Conservation (phyloP, 2,888 invertebrate genomes). For the Scaptomyza reducta region DNA sequence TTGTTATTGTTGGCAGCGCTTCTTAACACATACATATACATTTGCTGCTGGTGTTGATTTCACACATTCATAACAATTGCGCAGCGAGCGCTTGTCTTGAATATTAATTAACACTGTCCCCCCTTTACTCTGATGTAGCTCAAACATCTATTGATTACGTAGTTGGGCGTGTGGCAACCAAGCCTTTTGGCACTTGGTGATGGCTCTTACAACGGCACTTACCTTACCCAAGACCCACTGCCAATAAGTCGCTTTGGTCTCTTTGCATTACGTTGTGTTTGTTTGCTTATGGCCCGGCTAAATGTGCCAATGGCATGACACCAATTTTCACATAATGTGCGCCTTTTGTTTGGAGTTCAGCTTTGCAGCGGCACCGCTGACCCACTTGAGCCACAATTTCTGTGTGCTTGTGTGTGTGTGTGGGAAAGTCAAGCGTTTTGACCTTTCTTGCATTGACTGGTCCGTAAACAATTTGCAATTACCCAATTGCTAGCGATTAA, state of each 20-base stretch:
- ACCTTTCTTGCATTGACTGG: conserved; percentile 58
- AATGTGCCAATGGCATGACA: conserved; percentile 82
- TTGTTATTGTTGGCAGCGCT: conserved; percentile 41
- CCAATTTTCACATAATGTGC: conserved; percentile 66
- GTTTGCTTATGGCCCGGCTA: conserved; percentile 60
- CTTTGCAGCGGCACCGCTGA: conserved; percentile 52
- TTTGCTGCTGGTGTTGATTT: conserved; percentile 56
- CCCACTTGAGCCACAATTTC: conserved; percentile 54
- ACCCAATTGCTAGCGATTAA: conserved; percentile 63
- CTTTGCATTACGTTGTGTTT: conserved; percentile 20
- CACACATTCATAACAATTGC: conserved; percentile 78
- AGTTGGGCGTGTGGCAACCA: conserved; percentile 53
- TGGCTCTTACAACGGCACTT: conserved; percentile 67
- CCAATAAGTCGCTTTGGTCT: conserved; percentile 7
- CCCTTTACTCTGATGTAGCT: not conserved
- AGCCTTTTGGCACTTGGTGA: conserved; percentile 24
- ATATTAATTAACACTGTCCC: conserved; percentile 68
- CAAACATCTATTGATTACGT: conserved; percentile 56
- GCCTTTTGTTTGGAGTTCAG: conserved; percentile 56
- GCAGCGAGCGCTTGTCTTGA: conserved; percentile 69
- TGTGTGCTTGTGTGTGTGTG: conserved; percentile 17
- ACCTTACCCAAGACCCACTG: conserved; percentile 72
- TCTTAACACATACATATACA: conserved; percentile 47
- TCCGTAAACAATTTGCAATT: conserved; percentile 53
- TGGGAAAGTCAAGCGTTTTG: conserved; percentile 64